Conservation (phyloP, 2,113 vertebrate genomes). For the Girardinichthys multiradiatus region DNA sequence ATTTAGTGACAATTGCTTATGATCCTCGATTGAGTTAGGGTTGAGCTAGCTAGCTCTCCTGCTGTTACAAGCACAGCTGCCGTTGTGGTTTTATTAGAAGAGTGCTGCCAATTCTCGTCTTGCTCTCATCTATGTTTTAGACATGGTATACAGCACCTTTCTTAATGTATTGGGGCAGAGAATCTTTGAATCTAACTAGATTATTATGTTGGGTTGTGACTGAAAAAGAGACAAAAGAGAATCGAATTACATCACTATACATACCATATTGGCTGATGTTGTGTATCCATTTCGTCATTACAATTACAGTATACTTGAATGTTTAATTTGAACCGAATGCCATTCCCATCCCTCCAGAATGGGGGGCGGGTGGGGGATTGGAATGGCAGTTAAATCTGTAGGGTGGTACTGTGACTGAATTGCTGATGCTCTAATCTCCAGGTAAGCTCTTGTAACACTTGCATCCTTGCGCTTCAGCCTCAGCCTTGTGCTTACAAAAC, state of each 20-base stretch:
- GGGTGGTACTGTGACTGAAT: conserved; percentile 46
- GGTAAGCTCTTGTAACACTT: conserved; percentile 60
- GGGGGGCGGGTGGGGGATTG: too few species aligned
- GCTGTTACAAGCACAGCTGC: conserved; percentile 10
- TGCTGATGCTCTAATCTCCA: conserved; percentile 71
- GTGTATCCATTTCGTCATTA: too few species aligned
- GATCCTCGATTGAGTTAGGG: conserved; percentile 70
- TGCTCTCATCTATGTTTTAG: conserved; percentile 1
- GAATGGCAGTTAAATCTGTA: conserved; percentile 31
- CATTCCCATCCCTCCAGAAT: background rate
- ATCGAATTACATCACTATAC: too few species aligned
- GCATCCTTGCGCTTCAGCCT: conserved; percentile 35
- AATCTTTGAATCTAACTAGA: too few species aligned
- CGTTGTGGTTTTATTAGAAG: conserved; percentile 29
- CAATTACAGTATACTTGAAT: background rate
- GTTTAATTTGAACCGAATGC: background rate
- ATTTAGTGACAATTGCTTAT: conserved; percentile 74
- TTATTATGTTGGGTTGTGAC: too few species aligned
- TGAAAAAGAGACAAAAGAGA: too few species aligned
- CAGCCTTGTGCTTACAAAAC: conserved; percentile 24
- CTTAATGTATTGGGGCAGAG: background rate
- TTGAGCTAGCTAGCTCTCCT: conserved; percentile 41
- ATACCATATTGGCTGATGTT: too few species aligned
- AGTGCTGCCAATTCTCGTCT: conserved; percentile 15
- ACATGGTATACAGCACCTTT: conserved; percentile 1